A percentile compares a stretch with the other conserved stretches of the same genome.
Conservation (phyloP, 2,888 invertebrate genomes). For the Imbricaverruca yamaguchii region DNA sequence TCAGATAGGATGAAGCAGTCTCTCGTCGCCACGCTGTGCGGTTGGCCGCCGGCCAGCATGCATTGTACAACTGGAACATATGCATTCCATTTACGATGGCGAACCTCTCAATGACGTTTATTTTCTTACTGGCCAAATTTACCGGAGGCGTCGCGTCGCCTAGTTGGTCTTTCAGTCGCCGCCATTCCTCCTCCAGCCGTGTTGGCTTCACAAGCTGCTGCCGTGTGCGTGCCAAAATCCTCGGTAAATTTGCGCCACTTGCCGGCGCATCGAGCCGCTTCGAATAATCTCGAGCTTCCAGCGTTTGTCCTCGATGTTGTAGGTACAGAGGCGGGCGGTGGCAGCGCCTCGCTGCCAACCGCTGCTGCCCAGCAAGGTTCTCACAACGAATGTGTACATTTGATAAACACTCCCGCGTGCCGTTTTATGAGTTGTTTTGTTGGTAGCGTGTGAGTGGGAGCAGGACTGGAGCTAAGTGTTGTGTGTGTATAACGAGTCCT, state of each 20-base stretch:
- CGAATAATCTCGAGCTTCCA: constrained; percentile 16
- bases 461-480: not conserved
- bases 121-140: constrained; percentile 19
- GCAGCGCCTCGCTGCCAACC: too few relatives aligned
- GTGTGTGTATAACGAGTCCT: constrained; percentile 6
- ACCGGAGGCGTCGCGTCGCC: not conserved
- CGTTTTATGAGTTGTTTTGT: not conserved
- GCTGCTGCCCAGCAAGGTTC: not conserved
- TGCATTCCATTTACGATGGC: not conserved
- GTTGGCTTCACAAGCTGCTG: not conserved
- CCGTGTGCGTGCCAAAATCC: not conserved
- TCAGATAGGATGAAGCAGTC: not conserved
- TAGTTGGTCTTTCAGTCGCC: constrained; percentile 13
- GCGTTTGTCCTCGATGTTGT: constrained; percentile 13
- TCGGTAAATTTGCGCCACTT: not conserved
- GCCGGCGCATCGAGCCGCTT: not conserved
- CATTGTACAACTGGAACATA: constrained; percentile 13
- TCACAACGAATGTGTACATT: constrained; percentile 16
- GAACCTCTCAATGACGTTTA: not conserved
- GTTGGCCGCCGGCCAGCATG: not conserved
- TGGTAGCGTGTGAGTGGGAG: not conserved
- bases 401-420: not conserved
- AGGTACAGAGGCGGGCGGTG: not conserved
- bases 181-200: constrained; percentile 2
- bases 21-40: not conserved